A percentile compares a stretch with the other conserved stretches of the same genome.
phyloP scores from a whole-genome alignment of 92 coral and sea anemone species.

The Desmophyllum pertusum region DNA sequence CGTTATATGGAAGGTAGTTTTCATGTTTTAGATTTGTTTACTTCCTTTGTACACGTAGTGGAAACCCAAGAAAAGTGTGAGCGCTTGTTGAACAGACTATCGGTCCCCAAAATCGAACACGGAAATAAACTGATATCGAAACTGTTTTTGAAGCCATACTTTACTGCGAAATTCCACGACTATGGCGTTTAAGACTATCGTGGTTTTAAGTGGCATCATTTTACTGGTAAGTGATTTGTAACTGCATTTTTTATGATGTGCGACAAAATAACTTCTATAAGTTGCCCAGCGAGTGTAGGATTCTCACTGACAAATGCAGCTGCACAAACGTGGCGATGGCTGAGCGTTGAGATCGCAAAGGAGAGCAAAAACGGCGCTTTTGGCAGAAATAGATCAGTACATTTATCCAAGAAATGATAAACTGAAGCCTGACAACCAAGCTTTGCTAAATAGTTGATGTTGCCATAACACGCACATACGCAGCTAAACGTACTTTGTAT shows the following conservation, averaged over 20 bases:
- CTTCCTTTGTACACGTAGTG: not conserved
- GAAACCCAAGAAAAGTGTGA: not conserved
- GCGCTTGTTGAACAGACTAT: not conserved
- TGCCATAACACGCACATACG: not conserved
- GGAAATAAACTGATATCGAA: too few species aligned
- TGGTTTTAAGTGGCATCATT: not conserved
- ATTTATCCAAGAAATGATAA: not conserved
- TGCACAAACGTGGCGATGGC: too few species aligned
- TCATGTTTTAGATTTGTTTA: not conserved
- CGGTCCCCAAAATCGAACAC: not conserved
- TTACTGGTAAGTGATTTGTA: not conserved
- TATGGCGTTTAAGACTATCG: not conserved
- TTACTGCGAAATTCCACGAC: not conserved
- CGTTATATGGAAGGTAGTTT: not conserved
- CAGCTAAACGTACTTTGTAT: too few species aligned
- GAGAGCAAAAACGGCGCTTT: too few species aligned
- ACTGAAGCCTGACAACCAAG: not conserved
- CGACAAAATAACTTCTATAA: not conserved
- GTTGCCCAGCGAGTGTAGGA: not conserved
- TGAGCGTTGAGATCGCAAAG: too few species aligned
- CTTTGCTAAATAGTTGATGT: not conserved
- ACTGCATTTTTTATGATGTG: not conserved
- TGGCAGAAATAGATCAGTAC: not conserved
- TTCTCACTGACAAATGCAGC: not conserved
- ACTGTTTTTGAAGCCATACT: not conserved